Percentiles rank a stretch among this genome's conserved stretches.
Evolutionary conservation across 1,140 invertebrate species (phyloP).

Genomic region (Homalodisca vitripennis): DNA sequence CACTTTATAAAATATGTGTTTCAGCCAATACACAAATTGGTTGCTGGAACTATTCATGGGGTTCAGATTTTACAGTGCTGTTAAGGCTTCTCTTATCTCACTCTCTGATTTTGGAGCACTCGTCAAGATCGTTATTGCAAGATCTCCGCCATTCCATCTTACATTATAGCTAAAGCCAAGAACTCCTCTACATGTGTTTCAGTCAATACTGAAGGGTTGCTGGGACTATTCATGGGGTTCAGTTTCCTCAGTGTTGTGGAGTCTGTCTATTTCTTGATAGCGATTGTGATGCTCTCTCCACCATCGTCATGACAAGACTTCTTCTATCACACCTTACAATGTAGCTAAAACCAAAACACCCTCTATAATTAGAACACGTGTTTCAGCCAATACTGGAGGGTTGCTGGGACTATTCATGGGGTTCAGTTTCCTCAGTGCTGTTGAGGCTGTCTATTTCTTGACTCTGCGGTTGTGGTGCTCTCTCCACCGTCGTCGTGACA

Average conservation of each 20-base stretch:
- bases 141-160: too few relatives aligned
- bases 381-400: conserved; percentile 1
- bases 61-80: too few relatives aligned
- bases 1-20: not conserved
- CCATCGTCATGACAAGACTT: not conserved
- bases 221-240: conserved; percentile 52
- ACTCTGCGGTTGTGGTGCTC: conserved; percentile 39
- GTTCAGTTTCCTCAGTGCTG: conserved; percentile 73
- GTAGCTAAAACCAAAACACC: conserved; percentile 10
- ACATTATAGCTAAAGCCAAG: too few relatives aligned
- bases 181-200: not conserved
- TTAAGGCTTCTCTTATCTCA: too few relatives aligned
- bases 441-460: conserved; percentile 55
- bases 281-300: not conserved
- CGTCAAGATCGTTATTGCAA: too few relatives aligned
- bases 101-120: too few relatives aligned
- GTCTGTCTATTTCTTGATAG: conserved; percentile 39
- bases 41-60: conserved; percentile 74
- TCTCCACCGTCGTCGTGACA: conserved; percentile 27
- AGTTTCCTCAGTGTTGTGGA: conserved; percentile 75
- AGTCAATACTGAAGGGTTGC: not conserved
- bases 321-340: not conserved
- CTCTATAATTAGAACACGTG: conserved; percentile 30
- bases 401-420: conserved; percentile 41
- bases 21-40: conserved; percentile 54